Evolutionary conservation across 2,797 vertebrate species (phyloP), one percentile per base, ranked within the genome.

Genomic region (Chromobotia macracanthus): DNA sequence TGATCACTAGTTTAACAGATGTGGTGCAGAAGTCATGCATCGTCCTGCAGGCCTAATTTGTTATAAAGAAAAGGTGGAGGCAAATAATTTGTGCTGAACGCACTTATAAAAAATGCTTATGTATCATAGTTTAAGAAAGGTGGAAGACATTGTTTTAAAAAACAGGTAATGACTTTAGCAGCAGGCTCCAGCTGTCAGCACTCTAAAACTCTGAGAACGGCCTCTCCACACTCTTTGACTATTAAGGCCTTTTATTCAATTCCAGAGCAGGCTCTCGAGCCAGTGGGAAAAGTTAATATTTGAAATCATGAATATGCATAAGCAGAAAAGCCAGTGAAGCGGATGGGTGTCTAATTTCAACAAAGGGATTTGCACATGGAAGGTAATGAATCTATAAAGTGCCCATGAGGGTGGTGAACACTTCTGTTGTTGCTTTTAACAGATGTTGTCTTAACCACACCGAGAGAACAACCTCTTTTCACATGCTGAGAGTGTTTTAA

Each of bases 281-380:
- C 31, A 66, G 64, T 10, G 16, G 72, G 79, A 88, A 87, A 86
- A 87, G 86, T 87, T 84, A 80, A 87, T 82, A 86, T 89, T 86
- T 80, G 84, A 84, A 88, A 12, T 44, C 72, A 5, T 87, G 77
- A 85, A 88, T 89, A 88, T 88, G 84, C 76, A 87, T 87, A 65
- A 67, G 38, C 8, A 1, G 68, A 73, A 79, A 60, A 48, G 25
- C 41, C 68, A 68, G 55, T 55, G 75, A 67, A 80, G 77, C 78
- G 11, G 41, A 28, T 69, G 79, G 51, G 67, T 81, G 53, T 81
- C 53, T 76, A 81, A 81, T 81, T 83, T 84, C 60, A 72, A 84
- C 79, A 80, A 55, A 51, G 65, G 74, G 68, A 55, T 79, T 76
- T 82, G 78, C 74, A 77, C 84, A 72, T 70, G 66, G 53, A 77